Base-by-base conservation (phyloP, 2,888 invertebrate genomes). In the Trissolcus brochymenae region DNA sequence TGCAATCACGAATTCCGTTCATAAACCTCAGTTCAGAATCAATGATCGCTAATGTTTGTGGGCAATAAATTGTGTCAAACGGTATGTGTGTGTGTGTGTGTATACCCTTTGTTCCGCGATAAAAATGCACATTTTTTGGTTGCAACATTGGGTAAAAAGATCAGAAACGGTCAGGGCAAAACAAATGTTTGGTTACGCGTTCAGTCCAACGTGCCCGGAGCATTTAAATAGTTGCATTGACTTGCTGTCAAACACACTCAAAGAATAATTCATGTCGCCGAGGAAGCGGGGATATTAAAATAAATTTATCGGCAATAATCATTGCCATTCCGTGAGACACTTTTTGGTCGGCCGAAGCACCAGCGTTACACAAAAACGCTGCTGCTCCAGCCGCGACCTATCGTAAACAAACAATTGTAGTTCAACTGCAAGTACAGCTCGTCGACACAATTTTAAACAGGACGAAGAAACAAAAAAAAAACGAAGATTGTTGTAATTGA, bases 11-110 rank as follows among this genome's bases (percentile, higher is more conserved):
- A 55, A 72, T 65, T 54, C 72, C 53, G 35, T 59, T 50, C 35
- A 64, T 35, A 13, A 56, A 17, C 21, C 19, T 41, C 40, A 19
- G 40, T 60, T 35, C 62, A 49, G 60, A 72, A 65, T 72, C 9
- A 60, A 60, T 53, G 49, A 61, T 71, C 49, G 71, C 64, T 49
- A 11, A 35, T 43, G 57, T 55, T 41, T 57, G 29, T 53, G n/a
- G 9, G 17, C 14, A 65, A 60, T 14, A 72, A 54, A 72, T 65
- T 65, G 65, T 59, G 72, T 65, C 59, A 59, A 65, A 55, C 41
- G n/a, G 3, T 6, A 49, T 19, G 41, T 14, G 4, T 13, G 43
- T 9, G 3, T 6, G 53, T 19, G 41, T 14, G 4, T 13, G 43
- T 9, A 2, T 16, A 43, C 21, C 19, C 60, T 57, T 65, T 50